phyloP scores from a whole-genome alignment of 1,140 invertebrate species.

The Camponotus floridanus region DNA sequence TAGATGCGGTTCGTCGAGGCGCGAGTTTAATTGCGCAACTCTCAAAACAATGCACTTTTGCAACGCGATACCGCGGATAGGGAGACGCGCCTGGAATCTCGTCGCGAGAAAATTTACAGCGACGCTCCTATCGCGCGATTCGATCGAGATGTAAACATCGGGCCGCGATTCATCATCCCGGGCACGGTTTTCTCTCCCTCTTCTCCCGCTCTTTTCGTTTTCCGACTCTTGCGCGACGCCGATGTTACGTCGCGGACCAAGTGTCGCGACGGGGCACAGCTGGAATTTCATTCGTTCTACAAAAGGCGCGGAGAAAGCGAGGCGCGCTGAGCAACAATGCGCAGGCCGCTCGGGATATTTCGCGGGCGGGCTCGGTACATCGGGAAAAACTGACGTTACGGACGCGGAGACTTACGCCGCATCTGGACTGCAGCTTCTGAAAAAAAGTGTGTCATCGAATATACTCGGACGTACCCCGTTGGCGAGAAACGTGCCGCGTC shows the following conservation, averaged over 20 bases:
- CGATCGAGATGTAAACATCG: too few relatives aligned
- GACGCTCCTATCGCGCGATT: background rate
- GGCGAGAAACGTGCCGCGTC: background rate
- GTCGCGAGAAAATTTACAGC: background rate
- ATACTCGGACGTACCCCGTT: background rate
- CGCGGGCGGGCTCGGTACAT: constrained; percentile 23
- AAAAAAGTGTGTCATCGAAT: constrained; percentile 61
- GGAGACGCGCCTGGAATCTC: background rate
- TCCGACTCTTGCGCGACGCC: background rate
- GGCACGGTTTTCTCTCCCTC: too few relatives aligned
- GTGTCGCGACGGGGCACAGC: constrained; percentile 43
- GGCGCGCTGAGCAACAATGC: constrained; percentile 52
- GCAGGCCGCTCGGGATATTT: constrained; percentile 45
- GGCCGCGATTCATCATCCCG: background rate
- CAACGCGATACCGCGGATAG: background rate
- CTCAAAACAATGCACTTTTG: constrained; percentile 48
- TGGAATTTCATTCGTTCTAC: constrained; percentile 64
- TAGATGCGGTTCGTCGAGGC: constrained; percentile 41
- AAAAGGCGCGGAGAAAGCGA: constrained; percentile 60
- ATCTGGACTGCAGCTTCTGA: constrained; percentile 10
- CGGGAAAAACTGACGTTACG: background rate
- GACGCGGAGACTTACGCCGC: constrained; percentile 31
- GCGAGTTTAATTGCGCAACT: constrained; percentile 47
- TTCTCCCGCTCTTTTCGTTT: background rate
- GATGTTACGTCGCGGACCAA: constrained; percentile 23